Conservation (phyloP, 2,113 vertebrate species). For the Platanista minor region DNA sequence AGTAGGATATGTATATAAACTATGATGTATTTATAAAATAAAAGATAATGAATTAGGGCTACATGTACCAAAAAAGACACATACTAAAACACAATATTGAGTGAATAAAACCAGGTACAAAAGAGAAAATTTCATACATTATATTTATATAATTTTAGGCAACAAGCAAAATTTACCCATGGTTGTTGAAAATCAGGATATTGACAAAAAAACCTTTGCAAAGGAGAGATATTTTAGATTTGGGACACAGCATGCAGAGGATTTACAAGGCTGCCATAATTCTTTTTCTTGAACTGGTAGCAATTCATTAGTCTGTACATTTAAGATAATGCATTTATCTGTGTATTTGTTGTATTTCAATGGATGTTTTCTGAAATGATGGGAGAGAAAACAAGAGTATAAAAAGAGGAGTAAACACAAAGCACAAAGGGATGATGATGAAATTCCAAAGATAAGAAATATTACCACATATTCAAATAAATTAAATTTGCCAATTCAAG, state of each 20-base stretch:
- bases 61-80: background rate
- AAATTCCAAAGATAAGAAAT: background rate
- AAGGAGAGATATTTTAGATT: background rate
- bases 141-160: background rate
- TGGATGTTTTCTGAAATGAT: background rate
- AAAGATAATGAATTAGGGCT: background rate
- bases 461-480: background rate
- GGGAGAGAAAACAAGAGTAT: background rate
- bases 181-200: background rate
- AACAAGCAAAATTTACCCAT: background rate
- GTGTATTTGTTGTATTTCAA: background rate
- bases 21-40: background rate
- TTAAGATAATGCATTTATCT: background rate
- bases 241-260: accelerated
- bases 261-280: background rate
- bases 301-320: background rate
- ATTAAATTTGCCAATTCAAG: background rate
- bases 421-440: background rate
- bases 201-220: background rate
- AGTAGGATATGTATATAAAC: background rate
- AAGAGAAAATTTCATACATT: background rate
- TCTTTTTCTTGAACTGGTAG: background rate
- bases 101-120: background rate
- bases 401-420: background rate
- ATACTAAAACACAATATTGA: background rate